Conservation (phyloP, 2,113 vertebrate genomes). For the Bothrops jararaca region DNA sequence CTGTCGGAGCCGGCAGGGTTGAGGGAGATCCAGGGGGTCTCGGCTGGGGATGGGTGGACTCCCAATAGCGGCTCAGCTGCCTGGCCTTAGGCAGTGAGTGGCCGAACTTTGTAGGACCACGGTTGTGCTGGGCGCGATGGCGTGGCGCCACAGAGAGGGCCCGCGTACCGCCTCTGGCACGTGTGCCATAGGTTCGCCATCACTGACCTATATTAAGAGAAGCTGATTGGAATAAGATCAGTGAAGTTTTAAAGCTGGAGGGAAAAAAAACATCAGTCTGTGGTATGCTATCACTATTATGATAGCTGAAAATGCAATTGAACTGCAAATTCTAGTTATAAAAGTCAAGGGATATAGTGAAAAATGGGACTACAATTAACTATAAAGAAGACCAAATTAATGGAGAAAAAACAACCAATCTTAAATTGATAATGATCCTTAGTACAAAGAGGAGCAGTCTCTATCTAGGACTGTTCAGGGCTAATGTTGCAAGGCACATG, state of each 20-base stretch:
- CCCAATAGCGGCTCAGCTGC: too few relatives aligned
- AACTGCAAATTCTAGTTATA: neutral
- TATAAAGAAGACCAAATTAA: neutral
- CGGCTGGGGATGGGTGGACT: too few relatives aligned
- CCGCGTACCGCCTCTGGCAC: too few relatives aligned
- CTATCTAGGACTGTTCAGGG: neutral
- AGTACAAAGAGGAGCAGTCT: neutral
- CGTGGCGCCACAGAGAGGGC: too few relatives aligned
- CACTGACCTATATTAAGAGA: neutral
- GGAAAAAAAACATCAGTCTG: neutral
- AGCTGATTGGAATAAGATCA: neutral
- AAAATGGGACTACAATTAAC: neutral
- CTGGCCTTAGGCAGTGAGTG: too few relatives aligned
- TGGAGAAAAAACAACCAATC: neutral
- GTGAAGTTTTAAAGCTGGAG: neutral
- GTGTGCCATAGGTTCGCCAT: too few relatives aligned
- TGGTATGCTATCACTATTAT: neutral
- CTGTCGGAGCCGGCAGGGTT: too few relatives aligned
- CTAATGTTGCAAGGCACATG: neutral
- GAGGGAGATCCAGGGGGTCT: too few relatives aligned
- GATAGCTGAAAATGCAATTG: neutral
- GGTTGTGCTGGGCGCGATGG: too few relatives aligned
- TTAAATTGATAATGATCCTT: neutral
- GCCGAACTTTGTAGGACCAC: too few relatives aligned
- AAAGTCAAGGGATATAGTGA: neutral